A percentile compares a stretch with the other conserved stretches of the same genome.
phyloP scores from a whole-genome alignment of 2,113 vertebrate genomes.

The Elephas maximus region DNA sequence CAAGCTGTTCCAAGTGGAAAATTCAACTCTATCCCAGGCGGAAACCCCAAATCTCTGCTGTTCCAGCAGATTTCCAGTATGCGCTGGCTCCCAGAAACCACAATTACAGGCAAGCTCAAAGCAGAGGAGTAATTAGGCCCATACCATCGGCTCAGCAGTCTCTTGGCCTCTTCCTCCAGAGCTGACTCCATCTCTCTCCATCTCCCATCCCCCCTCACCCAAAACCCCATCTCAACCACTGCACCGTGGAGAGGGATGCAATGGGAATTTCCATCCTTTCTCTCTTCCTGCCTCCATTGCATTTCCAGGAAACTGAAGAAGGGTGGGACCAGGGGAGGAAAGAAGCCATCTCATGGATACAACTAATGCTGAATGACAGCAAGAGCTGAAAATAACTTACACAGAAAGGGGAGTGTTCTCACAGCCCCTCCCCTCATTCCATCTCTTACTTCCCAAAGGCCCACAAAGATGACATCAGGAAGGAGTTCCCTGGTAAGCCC shows the following conservation, averaged over 20 bases:
- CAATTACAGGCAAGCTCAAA: slow-evolving; percentile 84
- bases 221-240: slow-evolving; percentile 29
- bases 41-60: slow-evolving; percentile 71
- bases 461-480: background rate
- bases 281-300: slow-evolving; percentile 40
- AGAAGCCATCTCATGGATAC: slow-evolving; percentile 14
- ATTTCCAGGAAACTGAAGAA: slow-evolving; percentile 77
- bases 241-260: background rate
- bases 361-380: background rate
- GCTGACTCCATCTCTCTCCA: slow-evolving; percentile 58
- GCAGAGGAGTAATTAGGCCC: slow-evolving; percentile 81
- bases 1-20: slow-evolving; percentile 77
- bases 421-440: background rate
- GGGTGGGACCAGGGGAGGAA: slow-evolving; percentile 45
- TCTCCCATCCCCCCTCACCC: background rate
- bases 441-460: background rate
- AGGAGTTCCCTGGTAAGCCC: background rate
- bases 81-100: slow-evolving; percentile 83
- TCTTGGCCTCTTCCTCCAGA: slow-evolving; percentile 58
- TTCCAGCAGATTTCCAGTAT: slow-evolving; percentile 73
- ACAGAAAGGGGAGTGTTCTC: background rate
- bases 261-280: slow-evolving; percentile 70
- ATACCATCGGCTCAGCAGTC: slow-evolving; percentile 83
- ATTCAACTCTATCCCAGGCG: slow-evolving; percentile 75
- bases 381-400: background rate